phyloP scores from a whole-genome alignment of 1,140 invertebrate species.

The Scylla paramamosain region DNA sequence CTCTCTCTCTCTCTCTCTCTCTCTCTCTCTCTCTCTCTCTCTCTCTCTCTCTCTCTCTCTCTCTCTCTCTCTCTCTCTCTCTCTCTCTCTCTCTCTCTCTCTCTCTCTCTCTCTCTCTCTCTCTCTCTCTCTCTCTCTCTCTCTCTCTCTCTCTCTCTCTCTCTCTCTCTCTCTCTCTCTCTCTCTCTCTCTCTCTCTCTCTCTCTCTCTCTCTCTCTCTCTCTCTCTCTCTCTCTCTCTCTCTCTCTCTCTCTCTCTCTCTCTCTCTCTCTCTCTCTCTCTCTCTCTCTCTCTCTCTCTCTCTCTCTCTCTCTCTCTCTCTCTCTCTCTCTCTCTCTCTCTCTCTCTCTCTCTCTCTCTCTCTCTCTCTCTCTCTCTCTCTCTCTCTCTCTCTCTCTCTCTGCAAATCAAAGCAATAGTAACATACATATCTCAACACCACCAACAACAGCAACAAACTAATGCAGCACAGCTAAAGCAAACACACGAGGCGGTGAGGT shows the following conservation, averaged over 20 bases:
- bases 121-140: not conserved
- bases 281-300: not conserved
- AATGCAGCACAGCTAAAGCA: not conserved
- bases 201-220: slow-evolving; percentile 20
- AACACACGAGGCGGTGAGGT: not conserved
- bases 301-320: slow-evolving; percentile 3
- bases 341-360: slow-evolving; percentile 3
- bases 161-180: slow-evolving; percentile 20
- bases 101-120: not conserved
- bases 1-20: slow-evolving; percentile 20
- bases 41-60: slow-evolving; percentile 20
- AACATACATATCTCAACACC: not conserved
- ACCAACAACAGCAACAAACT: not conserved
- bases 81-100: slow-evolving; percentile 32
- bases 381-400: slow-evolving; percentile 9
- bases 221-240: slow-evolving; percentile 32
- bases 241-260: not conserved
- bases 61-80: slow-evolving; percentile 20
- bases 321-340: slow-evolving; percentile 3
- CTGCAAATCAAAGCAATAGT: not conserved
- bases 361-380: slow-evolving; percentile 23
- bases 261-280: not conserved
- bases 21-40: slow-evolving; percentile 20
- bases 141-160: slow-evolving; percentile 20
- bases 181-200: slow-evolving; percentile 20